These are phyloP conservation scores for Perdix hodgsoniae DNA, from an alignment of 2,797 vertebrate genomes.

Conservation along the genomic window DNA sequence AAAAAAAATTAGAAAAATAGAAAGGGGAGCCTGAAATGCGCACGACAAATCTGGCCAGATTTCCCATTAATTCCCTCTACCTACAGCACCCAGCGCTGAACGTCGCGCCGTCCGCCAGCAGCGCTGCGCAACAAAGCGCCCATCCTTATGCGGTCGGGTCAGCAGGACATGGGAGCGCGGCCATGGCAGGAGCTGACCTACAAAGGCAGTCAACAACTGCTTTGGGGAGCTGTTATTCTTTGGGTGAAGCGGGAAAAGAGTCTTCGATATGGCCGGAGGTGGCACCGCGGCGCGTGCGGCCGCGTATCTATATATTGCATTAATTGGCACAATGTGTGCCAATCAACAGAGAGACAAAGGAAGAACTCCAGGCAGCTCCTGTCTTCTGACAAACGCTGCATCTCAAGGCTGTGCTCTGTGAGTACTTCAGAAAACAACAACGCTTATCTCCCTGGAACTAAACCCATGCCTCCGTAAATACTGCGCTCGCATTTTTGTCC, in stretches of 20 bases:
- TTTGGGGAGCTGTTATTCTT: neutral
- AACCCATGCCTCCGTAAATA: neutral
- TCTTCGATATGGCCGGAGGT: neutral
- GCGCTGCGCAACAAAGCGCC: too few relatives aligned
- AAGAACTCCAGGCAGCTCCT: constrained; percentile 21
- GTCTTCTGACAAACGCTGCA: neutral
- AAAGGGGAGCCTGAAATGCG: constrained; percentile 3
- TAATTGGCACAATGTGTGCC: constrained; percentile 54
- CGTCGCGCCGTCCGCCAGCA: too few relatives aligned
- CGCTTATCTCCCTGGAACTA: neutral
- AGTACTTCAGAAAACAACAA: constrained; percentile 13
- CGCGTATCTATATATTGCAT: neutral
- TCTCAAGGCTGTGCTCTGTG: neutral
- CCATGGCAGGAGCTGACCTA: constrained; percentile 47
- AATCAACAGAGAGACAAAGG: constrained; percentile 75
- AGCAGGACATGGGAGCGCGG: too few relatives aligned
- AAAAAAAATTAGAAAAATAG: neutral
- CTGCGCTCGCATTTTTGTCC: neutral
- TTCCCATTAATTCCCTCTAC: constrained; percentile 62
- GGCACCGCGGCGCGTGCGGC: too few relatives aligned
- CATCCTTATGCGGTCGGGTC: too few relatives aligned
- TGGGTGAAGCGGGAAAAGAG: constrained; percentile 32
- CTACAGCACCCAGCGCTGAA: constrained; percentile 67
- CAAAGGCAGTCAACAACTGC: constrained; percentile 47
- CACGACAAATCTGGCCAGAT: constrained; percentile 59